Conservation (phyloP, 2,888 invertebrate species). For the Latrodectus hesperus region DNA sequence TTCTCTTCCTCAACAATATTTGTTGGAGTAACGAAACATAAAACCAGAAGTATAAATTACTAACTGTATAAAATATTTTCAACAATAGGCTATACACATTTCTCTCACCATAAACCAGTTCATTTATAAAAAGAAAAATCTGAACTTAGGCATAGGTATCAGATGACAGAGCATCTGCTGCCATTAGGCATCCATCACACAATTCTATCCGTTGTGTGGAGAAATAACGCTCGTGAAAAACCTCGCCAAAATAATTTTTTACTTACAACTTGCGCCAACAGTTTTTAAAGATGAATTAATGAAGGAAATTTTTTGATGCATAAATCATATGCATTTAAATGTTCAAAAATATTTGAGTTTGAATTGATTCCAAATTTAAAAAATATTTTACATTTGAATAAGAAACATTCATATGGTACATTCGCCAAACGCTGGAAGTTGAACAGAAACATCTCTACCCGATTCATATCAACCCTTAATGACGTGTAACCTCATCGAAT, state of each 20-base stretch:
- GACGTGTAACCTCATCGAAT: constrained; percentile 25
- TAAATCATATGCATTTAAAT: too few relatives aligned
- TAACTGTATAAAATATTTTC: not conserved
- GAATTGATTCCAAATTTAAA: not conserved
- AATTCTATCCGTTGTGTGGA: not conserved
- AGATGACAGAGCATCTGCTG: constrained; percentile 38
- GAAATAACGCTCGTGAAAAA: not conserved
- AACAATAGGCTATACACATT: not conserved
- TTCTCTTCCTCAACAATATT: too few relatives aligned
- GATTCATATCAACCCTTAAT: constrained; percentile 28
- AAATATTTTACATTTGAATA: not conserved
- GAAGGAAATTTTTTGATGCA: too few relatives aligned
- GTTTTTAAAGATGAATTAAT: too few relatives aligned
- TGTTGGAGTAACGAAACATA: not conserved
- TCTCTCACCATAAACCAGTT: not conserved
- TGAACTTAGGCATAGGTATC: constrained; percentile 23
- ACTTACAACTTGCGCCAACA: not conserved
- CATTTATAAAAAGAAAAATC: not conserved
- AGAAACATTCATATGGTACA: not conserved
- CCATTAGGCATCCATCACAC: not conserved
- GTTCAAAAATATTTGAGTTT: not conserved
- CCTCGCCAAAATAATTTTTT: not conserved
- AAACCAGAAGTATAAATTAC: constrained; percentile 14
- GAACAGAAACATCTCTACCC: not conserved
- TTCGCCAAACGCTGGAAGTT: not conserved